Evolutionary conservation across 92 coral and sea anemone genomes (phyloP).

Genomic region (Isaurus tuberculatus): DNA sequence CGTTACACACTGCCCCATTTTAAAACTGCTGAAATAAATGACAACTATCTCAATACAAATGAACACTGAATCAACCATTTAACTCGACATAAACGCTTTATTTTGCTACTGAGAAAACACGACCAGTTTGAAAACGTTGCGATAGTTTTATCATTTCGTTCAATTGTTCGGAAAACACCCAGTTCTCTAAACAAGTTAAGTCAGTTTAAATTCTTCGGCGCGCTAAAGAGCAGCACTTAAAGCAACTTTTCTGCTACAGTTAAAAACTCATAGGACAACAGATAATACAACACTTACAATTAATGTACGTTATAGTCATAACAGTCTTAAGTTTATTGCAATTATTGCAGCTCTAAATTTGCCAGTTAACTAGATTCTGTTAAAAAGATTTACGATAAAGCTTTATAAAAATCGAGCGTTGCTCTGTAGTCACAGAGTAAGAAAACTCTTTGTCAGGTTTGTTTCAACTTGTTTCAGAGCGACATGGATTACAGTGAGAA

Average conservation of each 20-base stretch:
- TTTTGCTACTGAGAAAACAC: conserved; percentile 31
- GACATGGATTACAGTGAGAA: neutral
- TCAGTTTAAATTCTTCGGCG: neutral
- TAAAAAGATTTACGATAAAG: no score
- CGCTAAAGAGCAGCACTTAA: no score
- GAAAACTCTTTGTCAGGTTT: no score
- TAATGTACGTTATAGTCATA: no score
- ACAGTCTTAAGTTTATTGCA: neutral
- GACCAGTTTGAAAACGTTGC: neutral
- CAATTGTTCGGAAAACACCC: neutral
- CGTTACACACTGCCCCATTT: no score
- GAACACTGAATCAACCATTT: neutral
- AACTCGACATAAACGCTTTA: conserved; percentile 47
- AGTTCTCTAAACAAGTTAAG: neutral
- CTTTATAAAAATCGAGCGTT: no score
- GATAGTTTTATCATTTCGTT: neutral
- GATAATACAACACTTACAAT: neutral
- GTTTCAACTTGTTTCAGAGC: neutral
- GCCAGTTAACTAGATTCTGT: neutral
- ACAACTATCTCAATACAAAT: neutral
- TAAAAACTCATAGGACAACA: neutral
- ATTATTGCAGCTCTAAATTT: neutral
- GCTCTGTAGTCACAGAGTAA: no score
- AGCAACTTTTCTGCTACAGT: neutral
- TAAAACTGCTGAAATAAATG: no score